Percentiles rank a stretch among this genome's conserved stretches.
phyloP scores from a whole-genome alignment of 2,113 vertebrate genomes.

The Urocolius indicus region DNA sequence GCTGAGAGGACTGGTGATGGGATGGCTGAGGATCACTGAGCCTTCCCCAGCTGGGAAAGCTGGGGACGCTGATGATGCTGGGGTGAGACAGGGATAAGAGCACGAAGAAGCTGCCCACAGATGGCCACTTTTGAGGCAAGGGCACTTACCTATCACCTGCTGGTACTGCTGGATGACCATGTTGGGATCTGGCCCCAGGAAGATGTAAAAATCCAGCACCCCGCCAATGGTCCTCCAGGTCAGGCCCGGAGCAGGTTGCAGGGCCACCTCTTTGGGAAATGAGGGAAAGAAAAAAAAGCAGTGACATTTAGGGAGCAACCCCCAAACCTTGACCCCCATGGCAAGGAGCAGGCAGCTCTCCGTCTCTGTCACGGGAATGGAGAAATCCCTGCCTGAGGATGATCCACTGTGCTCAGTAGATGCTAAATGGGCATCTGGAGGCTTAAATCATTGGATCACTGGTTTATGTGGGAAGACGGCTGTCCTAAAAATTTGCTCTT shows the following conservation, averaged over 20 bases:
- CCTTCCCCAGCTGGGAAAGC: background rate
- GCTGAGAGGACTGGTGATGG: background rate
- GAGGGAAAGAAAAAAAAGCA: background rate
- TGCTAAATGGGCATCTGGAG: background rate
- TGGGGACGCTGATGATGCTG: background rate
- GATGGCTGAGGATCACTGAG: background rate
- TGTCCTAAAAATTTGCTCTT: background rate
- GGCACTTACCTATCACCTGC: slow-evolving; percentile 84
- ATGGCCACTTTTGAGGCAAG: rapidly evolving
- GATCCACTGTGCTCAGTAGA: background rate
- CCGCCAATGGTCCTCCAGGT: slow-evolving; percentile 91
- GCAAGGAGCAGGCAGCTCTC: background rate
- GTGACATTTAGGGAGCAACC: background rate
- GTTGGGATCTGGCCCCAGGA: slow-evolving; percentile 81
- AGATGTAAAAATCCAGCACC: slow-evolving; percentile 88
- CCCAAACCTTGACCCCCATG: rapidly evolving
- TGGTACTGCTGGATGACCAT: slow-evolving; percentile 85
- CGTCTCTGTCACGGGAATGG: background rate
- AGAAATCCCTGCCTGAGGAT: background rate
- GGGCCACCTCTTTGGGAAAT: slow-evolving; percentile 76
- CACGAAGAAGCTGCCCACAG: background rate
- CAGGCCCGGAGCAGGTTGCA: slow-evolving; percentile 85
- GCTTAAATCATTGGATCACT: background rate
- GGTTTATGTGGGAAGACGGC: rapidly evolving
- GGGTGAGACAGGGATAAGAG: background rate